Evolutionary conservation across 2,888 invertebrate species (phyloP).

Genomic region (Callimorpha dominula): DNA sequence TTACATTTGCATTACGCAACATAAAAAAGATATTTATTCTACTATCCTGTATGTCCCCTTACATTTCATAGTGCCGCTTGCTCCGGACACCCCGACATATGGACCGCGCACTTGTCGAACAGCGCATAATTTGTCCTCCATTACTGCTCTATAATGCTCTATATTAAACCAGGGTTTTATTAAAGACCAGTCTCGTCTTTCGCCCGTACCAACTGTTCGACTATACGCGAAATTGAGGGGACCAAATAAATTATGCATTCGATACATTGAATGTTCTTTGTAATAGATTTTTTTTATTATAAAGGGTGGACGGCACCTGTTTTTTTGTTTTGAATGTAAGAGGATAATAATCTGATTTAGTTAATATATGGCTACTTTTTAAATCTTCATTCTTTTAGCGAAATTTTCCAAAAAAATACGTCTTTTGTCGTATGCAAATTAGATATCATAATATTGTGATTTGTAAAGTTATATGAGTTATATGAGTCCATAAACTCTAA

Average conservation of each 20-base stretch:
- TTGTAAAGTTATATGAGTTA: too few species aligned
- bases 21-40: not conserved
- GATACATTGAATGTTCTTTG: conserved; percentile 80
- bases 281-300: conserved; percentile 73
- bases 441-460: too few species aligned
- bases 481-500: too few species aligned
- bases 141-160: conserved; percentile 72
- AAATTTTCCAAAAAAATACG: too few species aligned
- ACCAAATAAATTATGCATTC: conserved; percentile 82
- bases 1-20: not conserved
- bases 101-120: conserved; percentile 80
- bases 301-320: conserved; percentile 71
- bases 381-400: not conserved
- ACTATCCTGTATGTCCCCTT: conserved; percentile 56
- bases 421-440: too few species aligned
- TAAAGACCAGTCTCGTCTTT: conserved; percentile 82
- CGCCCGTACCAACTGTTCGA: conserved; percentile 78
- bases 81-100: conserved; percentile 83
- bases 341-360: conserved; percentile 11
- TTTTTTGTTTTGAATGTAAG: conserved; percentile 53
- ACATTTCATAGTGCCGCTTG: conserved; percentile 58
- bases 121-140: conserved; percentile 84
- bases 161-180: conserved; percentile 80
- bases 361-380: conserved; percentile 2
- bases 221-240: conserved; percentile 54